Conservation (phyloP, 1,140 invertebrate genomes). For the Drosophila paulistorum region DNA sequence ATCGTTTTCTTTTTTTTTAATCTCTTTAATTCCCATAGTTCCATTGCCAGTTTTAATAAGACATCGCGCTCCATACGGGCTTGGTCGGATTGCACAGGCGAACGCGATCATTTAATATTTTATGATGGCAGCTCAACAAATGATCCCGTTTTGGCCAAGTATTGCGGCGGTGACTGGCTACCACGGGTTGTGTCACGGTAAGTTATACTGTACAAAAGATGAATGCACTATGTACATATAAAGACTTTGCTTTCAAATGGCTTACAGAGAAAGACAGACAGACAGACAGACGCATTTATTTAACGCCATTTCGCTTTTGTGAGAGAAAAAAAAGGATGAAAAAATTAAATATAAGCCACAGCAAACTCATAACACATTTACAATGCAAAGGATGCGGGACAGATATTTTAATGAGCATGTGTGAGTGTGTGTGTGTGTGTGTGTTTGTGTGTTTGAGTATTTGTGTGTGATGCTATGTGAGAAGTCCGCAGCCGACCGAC, state of each 20-base stretch:
- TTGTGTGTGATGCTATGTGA: constrained; percentile 31
- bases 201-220: constrained; percentile 40
- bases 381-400: constrained; percentile 53
- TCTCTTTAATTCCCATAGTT: constrained; percentile 41
- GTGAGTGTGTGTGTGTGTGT: constrained; percentile 42
- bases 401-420: constrained; percentile 72
- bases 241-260: constrained; percentile 12
- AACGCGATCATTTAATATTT: constrained; percentile 92
- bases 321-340: constrained; percentile 23
- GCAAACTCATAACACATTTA: constrained; percentile 77
- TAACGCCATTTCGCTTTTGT: constrained; percentile 73
- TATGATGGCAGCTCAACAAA: constrained; percentile 92
- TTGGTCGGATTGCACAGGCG: constrained; percentile 92
- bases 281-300: constrained; percentile 55
- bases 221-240: background rate
- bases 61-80: constrained; percentile 88
- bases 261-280: constrained; percentile 26
- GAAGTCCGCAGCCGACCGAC: constrained; percentile 48
- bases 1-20: background rate
- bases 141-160: constrained; percentile 92
- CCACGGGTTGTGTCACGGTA: constrained; percentile 87
- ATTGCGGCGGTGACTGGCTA: constrained; percentile 93
- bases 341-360: constrained; percentile 69
- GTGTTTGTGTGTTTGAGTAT: constrained; percentile 12
- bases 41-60: constrained; percentile 85